phyloP scores from a whole-genome alignment of 2,888 invertebrate species.

The Campoplex capitator region DNA sequence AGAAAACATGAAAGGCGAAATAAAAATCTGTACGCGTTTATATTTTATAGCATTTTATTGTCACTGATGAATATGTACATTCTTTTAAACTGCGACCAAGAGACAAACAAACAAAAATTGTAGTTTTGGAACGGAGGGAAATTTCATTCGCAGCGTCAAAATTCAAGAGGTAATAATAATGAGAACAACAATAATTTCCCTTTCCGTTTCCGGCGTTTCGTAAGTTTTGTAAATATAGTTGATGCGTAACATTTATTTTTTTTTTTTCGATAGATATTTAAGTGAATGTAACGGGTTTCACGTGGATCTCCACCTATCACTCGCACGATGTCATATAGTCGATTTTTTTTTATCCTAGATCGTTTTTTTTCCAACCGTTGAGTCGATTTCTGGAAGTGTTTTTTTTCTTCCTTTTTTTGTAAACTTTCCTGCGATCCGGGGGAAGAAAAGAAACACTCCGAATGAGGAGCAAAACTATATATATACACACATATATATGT shows the following conservation, averaged over 20 bases:
- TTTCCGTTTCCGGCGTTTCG: conserved; percentile 32
- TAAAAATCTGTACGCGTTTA: conserved; percentile 43
- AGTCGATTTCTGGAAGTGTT: conserved; percentile 8
- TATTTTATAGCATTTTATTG: conserved; percentile 70
- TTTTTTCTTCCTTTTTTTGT: conserved; percentile 13
- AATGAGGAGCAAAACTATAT: conserved; percentile 48
- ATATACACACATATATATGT: conserved; percentile 39
- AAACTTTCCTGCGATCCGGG: conserved; percentile 44
- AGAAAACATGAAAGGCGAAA: background rate
- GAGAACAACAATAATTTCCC: conserved; percentile 1
- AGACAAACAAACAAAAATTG: conserved; percentile 8
- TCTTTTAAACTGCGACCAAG: conserved; percentile 66
- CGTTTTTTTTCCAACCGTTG: conserved; percentile 25
- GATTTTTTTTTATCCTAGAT: conserved; percentile 57
- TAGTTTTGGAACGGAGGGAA: conserved; percentile 22
- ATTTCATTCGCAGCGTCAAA: conserved; percentile 6
- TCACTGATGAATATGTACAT: conserved; percentile 66
- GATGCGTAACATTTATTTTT: conserved; percentile 47
- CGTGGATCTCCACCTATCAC: conserved; percentile 52
- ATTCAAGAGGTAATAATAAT: background rate
- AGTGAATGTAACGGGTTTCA: conserved; percentile 59
- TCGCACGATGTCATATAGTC: conserved; percentile 50
- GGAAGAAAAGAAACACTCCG: conserved; percentile 23
- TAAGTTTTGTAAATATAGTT: conserved; percentile 68
- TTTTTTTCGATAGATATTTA: conserved; percentile 50